A percentile compares a stretch with the other conserved stretches of the same genome.
These are phyloP conservation scores for Acholoe squamosa DNA, from an alignment of 2,888 invertebrate species.

Conservation along the genomic window DNA sequence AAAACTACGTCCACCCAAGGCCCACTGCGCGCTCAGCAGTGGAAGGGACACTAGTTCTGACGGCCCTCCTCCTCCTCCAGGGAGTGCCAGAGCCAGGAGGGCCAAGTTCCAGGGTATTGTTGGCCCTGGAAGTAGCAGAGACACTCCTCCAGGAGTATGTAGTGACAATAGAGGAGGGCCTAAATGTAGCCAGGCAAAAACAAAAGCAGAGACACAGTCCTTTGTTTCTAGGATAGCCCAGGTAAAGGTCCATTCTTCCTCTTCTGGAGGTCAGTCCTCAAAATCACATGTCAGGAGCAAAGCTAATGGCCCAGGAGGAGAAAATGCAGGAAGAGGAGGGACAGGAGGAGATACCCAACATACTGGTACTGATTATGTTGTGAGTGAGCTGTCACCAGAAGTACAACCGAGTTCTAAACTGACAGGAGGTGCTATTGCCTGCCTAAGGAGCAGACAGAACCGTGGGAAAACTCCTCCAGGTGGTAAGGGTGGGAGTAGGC, in stretches of 20 bases:
- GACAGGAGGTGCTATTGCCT: slow-evolving; percentile 20
- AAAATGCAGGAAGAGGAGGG: not conserved
- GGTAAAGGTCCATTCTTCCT: too few relatives aligned
- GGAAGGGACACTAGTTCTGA: not conserved
- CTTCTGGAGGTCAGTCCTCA: too few relatives aligned
- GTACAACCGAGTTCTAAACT: not conserved
- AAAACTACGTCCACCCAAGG: not conserved
- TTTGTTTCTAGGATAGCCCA: too few relatives aligned
- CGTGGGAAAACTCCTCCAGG: slow-evolving; percentile 22
- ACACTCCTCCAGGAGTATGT: too few relatives aligned
- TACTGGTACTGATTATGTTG: not conserved
- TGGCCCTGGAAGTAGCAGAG: too few relatives aligned
- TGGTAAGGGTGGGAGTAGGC: not conserved
- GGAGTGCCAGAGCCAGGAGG: not conserved
- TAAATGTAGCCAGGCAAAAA: too few relatives aligned
- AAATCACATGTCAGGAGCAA: too few relatives aligned
- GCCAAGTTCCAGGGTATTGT: not conserved
- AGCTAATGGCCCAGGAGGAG: too few relatives aligned
- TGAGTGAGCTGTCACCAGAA: not conserved
- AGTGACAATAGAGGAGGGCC: too few relatives aligned
- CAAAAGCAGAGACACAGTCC: too few relatives aligned
- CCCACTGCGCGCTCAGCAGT: not conserved
- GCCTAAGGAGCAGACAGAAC: not conserved
- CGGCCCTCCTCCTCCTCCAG: not conserved
- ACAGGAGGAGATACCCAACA: not conserved